Conservation (phyloP, 2,797 vertebrate species). For the Pteronotus mesoamericanus region DNA sequence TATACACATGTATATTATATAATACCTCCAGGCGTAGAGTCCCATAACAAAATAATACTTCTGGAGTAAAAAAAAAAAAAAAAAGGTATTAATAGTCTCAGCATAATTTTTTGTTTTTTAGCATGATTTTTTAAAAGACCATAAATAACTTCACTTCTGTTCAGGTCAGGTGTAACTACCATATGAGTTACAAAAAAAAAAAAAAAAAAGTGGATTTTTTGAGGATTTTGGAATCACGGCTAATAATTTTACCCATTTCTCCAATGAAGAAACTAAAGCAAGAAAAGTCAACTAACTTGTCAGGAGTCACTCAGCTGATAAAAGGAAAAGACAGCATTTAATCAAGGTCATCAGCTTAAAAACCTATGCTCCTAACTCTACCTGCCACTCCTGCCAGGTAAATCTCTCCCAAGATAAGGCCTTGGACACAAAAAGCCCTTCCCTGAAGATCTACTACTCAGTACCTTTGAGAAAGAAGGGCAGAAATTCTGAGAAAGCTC, state of each 20-base stretch:
- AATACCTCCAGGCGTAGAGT: neutral
- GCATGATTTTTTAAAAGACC: neutral
- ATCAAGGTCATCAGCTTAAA: neutral
- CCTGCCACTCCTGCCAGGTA: neutral
- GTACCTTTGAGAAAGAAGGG: neutral
- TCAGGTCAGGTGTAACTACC: neutral
- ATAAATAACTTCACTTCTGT: neutral
- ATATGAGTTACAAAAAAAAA: neutral
- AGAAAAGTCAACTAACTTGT: neutral
- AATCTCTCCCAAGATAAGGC: too few relatives aligned
- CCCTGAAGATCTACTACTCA: neutral
- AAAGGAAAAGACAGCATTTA: neutral
- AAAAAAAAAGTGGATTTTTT: neutral
- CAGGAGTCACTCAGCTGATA: neutral
- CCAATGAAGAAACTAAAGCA: neutral
- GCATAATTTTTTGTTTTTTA: neutral
- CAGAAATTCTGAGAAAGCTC: neutral
- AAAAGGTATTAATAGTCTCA: neutral
- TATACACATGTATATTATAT: neutral
- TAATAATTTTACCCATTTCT: neutral
- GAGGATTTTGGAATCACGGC: neutral
- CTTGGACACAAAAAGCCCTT: neutral
- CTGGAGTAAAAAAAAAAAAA: too few relatives aligned
- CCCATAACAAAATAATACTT: slow-evolving; percentile 10
- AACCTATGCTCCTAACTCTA: neutral